phyloP scores from a whole-genome alignment of 1,140 invertebrate genomes.

The Coboldia fuscipes region DNA sequence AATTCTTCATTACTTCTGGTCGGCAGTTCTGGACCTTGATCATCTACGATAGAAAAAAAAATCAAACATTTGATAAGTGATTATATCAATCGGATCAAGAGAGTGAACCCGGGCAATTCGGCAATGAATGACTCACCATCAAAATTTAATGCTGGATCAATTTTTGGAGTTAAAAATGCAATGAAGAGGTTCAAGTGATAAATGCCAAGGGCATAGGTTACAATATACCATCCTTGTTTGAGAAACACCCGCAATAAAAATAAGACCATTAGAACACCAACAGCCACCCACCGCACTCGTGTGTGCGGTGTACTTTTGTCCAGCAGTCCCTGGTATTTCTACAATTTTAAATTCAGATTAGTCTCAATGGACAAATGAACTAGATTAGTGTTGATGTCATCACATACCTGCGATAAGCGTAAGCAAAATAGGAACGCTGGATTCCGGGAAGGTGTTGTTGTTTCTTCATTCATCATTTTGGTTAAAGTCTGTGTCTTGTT shows the following conservation, averaged over 20 bases:
- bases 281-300: conserved; percentile 30
- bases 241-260: conserved; percentile 35
- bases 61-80: background rate
- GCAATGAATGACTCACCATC: conserved; percentile 38
- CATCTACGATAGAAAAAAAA: conserved; percentile 21
- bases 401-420: conserved; percentile 1
- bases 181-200: conserved; percentile 99
- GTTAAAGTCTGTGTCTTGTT: too few species aligned
- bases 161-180: conserved; percentile 97
- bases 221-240: conserved; percentile 92
- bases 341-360: conserved; percentile 6
- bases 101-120: background rate
- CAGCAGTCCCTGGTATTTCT: conserved; percentile 33
- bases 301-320: conserved; percentile 42
- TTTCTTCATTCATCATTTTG: conserved; percentile 2
- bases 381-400: background rate
- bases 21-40: conserved; percentile 81
- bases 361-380: background rate
- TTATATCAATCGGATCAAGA: background rate
- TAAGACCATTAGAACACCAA: conserved; percentile 25
- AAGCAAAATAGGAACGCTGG: background rate
- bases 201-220: conserved; percentile 95
- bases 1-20: conserved; percentile 94
- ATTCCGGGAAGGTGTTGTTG: conserved; percentile 1
- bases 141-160: conserved; percentile 88